Conservation (phyloP, 2,888 invertebrate species). For the Andricus curvator region DNA sequence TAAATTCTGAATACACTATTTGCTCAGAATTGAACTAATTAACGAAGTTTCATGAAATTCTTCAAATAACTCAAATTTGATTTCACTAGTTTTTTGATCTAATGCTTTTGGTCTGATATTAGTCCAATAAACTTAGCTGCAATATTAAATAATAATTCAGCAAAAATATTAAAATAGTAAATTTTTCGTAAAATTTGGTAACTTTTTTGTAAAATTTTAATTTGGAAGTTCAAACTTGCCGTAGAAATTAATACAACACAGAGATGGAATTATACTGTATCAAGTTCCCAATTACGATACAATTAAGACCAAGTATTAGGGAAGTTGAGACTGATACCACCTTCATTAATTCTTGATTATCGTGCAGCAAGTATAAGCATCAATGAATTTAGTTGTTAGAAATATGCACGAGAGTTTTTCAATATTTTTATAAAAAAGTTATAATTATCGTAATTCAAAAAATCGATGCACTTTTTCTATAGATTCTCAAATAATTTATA, state of each 20-base stretch:
- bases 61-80: too few species aligned
- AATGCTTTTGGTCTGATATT: too few species aligned
- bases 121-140: too few species aligned
- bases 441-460: background rate
- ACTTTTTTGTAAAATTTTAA: background rate
- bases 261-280: slow-evolving; percentile 43
- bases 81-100: background rate
- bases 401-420: background rate
- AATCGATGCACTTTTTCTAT: background rate
- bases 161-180: too few species aligned
- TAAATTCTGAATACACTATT: too few species aligned
- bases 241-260: background rate
- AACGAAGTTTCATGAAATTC: too few species aligned
- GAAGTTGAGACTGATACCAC: slow-evolving; percentile 41
- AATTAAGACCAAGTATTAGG: slow-evolving; percentile 48
- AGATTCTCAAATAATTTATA: background rate
- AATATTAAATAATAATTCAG: too few species aligned
- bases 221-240: background rate
- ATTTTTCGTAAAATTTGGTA: too few species aligned
- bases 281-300: slow-evolving; percentile 53
- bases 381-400: background rate
- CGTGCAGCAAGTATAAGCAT: background rate
- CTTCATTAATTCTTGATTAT: slow-evolving; percentile 51
- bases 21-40: too few species aligned
- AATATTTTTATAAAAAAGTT: background rate